Evolutionary conservation across 2,888 invertebrate genomes (phyloP).

Genomic region (Eristalinus sepulchralis): DNA sequence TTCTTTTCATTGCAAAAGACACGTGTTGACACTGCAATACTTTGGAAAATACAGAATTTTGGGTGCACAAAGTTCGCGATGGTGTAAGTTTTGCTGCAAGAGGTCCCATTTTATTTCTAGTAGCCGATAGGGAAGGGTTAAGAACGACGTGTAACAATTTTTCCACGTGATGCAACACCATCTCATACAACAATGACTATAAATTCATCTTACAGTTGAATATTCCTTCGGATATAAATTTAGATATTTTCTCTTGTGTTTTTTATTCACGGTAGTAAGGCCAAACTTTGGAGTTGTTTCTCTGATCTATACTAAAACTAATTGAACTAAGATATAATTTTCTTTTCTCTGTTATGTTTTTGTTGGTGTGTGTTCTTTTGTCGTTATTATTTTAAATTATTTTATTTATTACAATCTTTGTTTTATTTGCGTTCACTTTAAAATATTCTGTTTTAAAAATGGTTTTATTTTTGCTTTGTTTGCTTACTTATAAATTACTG

Average conservation of each 20-base stretch:
- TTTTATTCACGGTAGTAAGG: constrained; percentile 56
- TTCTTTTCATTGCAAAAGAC: too few species aligned
- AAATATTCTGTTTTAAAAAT: constrained; percentile 12
- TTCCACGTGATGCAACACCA: not conserved
- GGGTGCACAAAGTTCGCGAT: too few species aligned
- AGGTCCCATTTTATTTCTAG: too few species aligned
- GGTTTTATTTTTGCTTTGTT: constrained; percentile 9
- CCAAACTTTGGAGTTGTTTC: constrained; percentile 64
- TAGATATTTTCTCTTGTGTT: constrained; percentile 11
- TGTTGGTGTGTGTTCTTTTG: not conserved
- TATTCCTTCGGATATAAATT: not conserved
- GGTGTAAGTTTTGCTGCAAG: too few species aligned
- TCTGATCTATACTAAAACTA: constrained; percentile 45
- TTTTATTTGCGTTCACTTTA: not conserved
- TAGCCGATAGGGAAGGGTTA: too few species aligned
- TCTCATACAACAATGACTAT: not conserved
- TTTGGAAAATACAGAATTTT: too few species aligned
- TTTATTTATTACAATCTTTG: constrained; percentile 16
- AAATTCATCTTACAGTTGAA: constrained; percentile 33
- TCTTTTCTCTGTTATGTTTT: not conserved
- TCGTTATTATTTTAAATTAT: not conserved
- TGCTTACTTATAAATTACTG: constrained; percentile 33
- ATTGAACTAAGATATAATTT: constrained; percentile 29
- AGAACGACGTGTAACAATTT: too few species aligned
- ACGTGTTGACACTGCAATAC: too few species aligned